Base-by-base conservation (phyloP, 2,797 vertebrate genomes). In the Cirrhinus mrigala region DNA sequence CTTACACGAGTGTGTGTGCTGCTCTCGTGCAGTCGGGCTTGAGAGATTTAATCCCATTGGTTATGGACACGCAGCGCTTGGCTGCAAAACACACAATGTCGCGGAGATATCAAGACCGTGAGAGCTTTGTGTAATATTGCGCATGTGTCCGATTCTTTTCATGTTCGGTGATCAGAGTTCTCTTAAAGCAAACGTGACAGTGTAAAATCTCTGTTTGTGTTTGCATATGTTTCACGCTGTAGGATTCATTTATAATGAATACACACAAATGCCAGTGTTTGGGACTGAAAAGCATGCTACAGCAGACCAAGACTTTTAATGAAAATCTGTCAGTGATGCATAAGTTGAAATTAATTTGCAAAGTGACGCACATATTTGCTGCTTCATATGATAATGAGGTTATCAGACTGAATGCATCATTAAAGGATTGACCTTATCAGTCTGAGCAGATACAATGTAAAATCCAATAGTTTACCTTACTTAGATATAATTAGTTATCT, bases 41-140 rank as follows among this genome's bases (percentile, higher is more conserved):
- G 50, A 60, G 76, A 62, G 33, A 73, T 24, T 78, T 88, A 82
- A 89, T 89, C 85, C 50, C n/a, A 70, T 89, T 85, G 24, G 85
- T 86, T 85, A 74, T 83, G 70, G 84, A 82, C 74, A 86, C 33
- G 54, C 58, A 56, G 68, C 60, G 54, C 29, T 82, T 86, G 44
- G 22, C 60, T 33, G 58, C 74, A 82, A 89, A 86, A 75, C 78
- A 68, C 79, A 86, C 68, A 84, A 22, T 24, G 64, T 80, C 54
- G 71, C 75, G 69, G 79, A 86, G 85, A 83, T 68, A 46, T 84
- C 82, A 80, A 82, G 37, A 76, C 56, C 29, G 20, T 37, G 18
- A 79, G 50, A 70, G 83, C 52, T 70, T 69, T 84, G 75, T 71
- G 66, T n/a, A 16, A n/a, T 58, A 70, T 22, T 48, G 52, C 4